Percentiles rank a stretch among this genome's conserved stretches.
Evolutionary conservation across 2,888 invertebrate genomes (phyloP).

Genomic region (Eremobia ochroleuca): DNA sequence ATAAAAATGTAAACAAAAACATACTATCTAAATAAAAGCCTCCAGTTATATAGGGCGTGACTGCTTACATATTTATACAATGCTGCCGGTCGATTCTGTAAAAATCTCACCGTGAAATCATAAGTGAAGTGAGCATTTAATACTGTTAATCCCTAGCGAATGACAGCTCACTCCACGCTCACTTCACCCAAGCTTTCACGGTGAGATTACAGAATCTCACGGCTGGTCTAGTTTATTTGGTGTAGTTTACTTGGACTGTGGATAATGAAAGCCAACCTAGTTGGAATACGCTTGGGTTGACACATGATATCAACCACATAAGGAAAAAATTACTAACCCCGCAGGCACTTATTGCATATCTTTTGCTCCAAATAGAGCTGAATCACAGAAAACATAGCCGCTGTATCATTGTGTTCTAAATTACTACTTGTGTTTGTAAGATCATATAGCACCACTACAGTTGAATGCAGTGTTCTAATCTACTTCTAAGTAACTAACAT

Average conservation of each 20-base stretch:
- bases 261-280: background rate
- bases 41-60: too few relatives aligned
- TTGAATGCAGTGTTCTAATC: background rate
- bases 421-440: slow-evolving; percentile 9
- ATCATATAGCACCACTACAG: slow-evolving; percentile 1
- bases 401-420: slow-evolving; percentile 36
- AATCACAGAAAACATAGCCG: slow-evolving; percentile 4
- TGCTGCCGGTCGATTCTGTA: too few relatives aligned
- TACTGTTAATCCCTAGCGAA: too few relatives aligned
- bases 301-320: background rate
- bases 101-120: too few relatives aligned
- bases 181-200: too few relatives aligned
- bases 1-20: too few relatives aligned
- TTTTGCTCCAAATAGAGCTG: slow-evolving; percentile 11
- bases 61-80: too few relatives aligned
- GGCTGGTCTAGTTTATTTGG: too few relatives aligned
- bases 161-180: too few relatives aligned
- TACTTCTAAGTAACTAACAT: background rate
- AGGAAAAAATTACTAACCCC: background rate
- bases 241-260: background rate
- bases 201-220: too few relatives aligned
- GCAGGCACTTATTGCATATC: slow-evolving; percentile 9
- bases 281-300: background rate
- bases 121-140: too few relatives aligned
- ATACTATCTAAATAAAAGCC: too few relatives aligned